Conservation (phyloP, 2,888 invertebrate species). For the Vanessa cardui region DNA sequence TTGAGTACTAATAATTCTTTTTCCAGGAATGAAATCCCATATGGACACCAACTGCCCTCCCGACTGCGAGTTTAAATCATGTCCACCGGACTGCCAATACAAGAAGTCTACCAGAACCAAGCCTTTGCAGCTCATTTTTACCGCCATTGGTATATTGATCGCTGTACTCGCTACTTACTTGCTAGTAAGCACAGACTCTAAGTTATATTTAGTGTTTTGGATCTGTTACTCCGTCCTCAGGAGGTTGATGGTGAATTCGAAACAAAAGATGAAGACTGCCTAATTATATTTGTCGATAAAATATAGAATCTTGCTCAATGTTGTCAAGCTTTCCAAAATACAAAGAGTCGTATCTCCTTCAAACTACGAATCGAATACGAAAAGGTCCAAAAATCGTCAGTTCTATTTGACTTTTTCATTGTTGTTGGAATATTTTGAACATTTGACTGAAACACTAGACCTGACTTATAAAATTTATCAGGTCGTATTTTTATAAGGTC, state of each 20-base stretch:
- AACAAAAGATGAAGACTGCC: conserved; percentile 52
- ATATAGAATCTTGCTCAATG: neutral
- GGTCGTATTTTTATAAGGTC: too few relatives aligned
- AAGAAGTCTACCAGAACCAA: conserved; percentile 42
- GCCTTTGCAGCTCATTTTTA: conserved; percentile 52
- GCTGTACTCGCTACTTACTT: conserved; percentile 68
- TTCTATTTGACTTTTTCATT: too few relatives aligned
- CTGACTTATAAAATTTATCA: too few relatives aligned
- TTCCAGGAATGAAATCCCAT: conserved; percentile 51
- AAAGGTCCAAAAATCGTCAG: too few relatives aligned
- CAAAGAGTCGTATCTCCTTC: neutral
- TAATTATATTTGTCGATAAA: conserved; percentile 13
- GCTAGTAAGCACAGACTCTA: conserved; percentile 67
- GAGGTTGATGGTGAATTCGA: conserved; percentile 59
- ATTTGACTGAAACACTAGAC: too few relatives aligned
- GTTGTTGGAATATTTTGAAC: too few relatives aligned
- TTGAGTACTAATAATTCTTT: conserved; percentile 1
- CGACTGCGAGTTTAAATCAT: conserved; percentile 44
- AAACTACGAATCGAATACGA: neutral
- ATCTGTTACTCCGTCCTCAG: conserved; percentile 67
- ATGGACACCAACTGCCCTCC: conserved; percentile 45
- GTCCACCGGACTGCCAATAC: conserved; percentile 58
- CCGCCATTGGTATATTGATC: conserved; percentile 61
- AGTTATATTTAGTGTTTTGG: conserved; percentile 72
- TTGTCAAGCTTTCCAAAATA: neutral